Evolutionary conservation across 2,113 vertebrate species (phyloP).

Genomic region (Sakesphorus luctuosus): DNA sequence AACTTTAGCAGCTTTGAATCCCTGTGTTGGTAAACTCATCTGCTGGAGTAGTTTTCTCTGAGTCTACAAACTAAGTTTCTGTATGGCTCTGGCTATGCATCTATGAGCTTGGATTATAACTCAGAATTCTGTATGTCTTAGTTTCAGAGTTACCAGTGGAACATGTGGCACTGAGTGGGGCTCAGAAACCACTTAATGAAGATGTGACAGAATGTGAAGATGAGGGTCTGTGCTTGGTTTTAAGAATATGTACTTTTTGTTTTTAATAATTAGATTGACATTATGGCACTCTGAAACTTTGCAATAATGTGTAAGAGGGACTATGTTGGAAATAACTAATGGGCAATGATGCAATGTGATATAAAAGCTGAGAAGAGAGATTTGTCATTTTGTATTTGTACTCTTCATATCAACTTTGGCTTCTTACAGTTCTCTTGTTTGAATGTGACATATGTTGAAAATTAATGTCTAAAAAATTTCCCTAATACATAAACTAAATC

Average conservation of each 20-base stretch:
- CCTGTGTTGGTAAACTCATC: background rate
- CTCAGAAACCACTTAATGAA: fast-evolving
- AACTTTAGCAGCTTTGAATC: background rate
- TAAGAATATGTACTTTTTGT: background rate
- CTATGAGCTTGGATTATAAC: background rate
- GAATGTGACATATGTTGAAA: background rate
- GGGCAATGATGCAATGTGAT: background rate
- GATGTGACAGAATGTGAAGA: background rate
- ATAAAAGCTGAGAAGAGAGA: background rate
- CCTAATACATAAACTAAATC: background rate
- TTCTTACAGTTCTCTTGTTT: background rate
- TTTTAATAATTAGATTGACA: background rate
- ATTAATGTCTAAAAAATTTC: background rate
- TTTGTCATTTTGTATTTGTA: background rate
- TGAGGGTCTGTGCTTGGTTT: background rate
- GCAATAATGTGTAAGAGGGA: background rate
- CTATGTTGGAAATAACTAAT: background rate
- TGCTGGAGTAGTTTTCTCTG: background rate
- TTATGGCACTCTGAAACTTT: background rate
- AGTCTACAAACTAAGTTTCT: background rate
- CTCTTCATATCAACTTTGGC: fast-evolving
- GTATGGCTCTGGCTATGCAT: background rate
- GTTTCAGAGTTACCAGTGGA: background rate
- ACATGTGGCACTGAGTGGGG: fast-evolving
- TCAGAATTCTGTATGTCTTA: background rate